Evolutionary conservation across 2,113 vertebrate species (phyloP), one percentile per base, ranked within the genome.

Genomic region (Eulemur macaco): DNA sequence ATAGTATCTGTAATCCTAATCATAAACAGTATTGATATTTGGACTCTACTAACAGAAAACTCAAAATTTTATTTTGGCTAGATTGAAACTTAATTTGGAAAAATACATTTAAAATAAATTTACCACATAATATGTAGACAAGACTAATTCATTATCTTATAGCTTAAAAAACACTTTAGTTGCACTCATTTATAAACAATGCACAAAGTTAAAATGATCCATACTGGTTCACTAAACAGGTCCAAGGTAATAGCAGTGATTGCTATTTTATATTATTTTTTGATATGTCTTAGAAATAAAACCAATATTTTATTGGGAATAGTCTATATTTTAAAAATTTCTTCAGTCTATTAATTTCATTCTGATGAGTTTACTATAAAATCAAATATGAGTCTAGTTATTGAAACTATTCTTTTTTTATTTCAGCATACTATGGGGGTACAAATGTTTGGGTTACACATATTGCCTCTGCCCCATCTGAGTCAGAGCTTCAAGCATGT

Each of bases 61-160:
- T 74, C 8, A 71, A 82, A 63, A 52, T 89, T 3, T 88, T n/a
- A 81, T 58, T 84, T 71, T 66, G 71, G 76, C 37, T 91, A 66
- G 29, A 88, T 15, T 76, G 56, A 54, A 78, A 92, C n/a, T 68
- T 85, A 85, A 47, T 47, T 86, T 68, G 39, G 42, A 11, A 92
- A 94, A 87, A 83, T 37, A 37, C 3, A 81, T 87, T 92, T 66
- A 95, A 80, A 90, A 47, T 87, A 74, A 60, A 64, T 92, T 52
- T 64, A 54, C 27, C n/a, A 87, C 37, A 45, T 47, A 69, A 34
- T 64, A 27, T 77, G 12, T 37, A 73, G 20, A 39, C 31, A 94
- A 52, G 27, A 73, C 58, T 54, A 69, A 73, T 25, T 77, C 60
- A 29, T 86, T 60, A 95, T 52, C 83, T 68, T 71, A 90, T n/a